phyloP scores from a whole-genome alignment of 2,888 invertebrate species.

The Lydus trimaculatus region DNA sequence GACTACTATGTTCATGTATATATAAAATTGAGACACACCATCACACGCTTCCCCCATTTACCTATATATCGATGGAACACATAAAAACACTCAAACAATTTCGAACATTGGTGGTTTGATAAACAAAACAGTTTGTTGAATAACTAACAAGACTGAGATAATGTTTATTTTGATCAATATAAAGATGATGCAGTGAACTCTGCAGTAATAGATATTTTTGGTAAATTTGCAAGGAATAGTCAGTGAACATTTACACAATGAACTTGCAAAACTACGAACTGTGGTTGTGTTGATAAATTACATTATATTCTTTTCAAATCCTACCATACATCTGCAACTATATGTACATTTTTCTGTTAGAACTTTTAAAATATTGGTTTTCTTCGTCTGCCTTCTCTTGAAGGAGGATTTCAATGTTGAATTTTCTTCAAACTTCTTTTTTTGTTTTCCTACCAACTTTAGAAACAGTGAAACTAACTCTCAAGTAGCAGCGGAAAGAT shows the following conservation, averaged over 20 bases:
- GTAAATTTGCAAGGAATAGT: too few relatives aligned
- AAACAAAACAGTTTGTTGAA: background rate
- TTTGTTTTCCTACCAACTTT: background rate
- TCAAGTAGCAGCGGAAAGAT: background rate
- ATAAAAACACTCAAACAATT: background rate
- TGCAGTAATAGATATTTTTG: too few relatives aligned
- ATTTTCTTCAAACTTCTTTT: background rate
- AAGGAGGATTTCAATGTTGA: background rate
- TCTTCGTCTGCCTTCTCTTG: background rate
- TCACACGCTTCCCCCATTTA: background rate
- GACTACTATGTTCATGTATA: constrained; percentile 17
- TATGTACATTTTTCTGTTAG: background rate
- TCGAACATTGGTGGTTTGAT: background rate
- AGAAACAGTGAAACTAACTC: background rate
- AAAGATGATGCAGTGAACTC: background rate
- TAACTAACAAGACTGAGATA: background rate
- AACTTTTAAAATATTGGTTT: constrained; percentile 7
- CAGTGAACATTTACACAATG: too few relatives aligned
- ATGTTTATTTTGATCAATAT: background rate
- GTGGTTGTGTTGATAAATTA: background rate
- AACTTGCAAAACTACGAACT: background rate
- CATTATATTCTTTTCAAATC: background rate
- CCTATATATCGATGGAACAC: background rate
- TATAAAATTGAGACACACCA: constrained; percentile 11
- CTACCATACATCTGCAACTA: background rate